Evolutionary conservation across 2,113 vertebrate genomes (phyloP).

Genomic region (Shinisaurus crocodilurus): DNA sequence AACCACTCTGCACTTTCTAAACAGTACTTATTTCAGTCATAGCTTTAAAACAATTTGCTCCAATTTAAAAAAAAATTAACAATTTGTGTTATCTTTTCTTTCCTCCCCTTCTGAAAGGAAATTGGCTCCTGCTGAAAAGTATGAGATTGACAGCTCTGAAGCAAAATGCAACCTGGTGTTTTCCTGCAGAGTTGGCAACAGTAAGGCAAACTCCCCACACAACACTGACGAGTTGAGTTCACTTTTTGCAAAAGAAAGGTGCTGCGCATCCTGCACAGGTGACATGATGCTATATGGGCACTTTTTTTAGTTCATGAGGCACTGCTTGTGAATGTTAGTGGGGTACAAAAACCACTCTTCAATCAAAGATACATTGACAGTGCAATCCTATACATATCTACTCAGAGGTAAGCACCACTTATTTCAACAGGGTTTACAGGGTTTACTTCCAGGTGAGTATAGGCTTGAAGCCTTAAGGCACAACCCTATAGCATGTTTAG

Average conservation of each 20-base stretch:
- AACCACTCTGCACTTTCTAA: constrained; percentile 39
- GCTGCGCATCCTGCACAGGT: neutral
- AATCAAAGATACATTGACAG: neutral
- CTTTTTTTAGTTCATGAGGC: neutral
- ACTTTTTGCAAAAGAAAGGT: neutral
- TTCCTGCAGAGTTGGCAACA: constrained; percentile 44
- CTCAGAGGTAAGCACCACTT: no score
- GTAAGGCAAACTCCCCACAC: constrained; percentile 2
- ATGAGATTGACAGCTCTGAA: constrained; percentile 23
- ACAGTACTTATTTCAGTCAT: constrained; percentile 57
- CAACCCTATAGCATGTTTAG: no score
- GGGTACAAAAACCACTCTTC: neutral
- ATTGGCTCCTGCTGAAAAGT: constrained; percentile 61
- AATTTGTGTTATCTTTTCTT: constrained; percentile 24
- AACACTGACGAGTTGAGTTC: constrained; percentile 10
- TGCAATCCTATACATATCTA: neutral
- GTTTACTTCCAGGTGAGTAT: no score
- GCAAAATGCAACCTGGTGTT: constrained; percentile 52
- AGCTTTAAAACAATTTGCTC: constrained; percentile 57
- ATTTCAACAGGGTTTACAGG: no score
- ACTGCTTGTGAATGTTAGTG: neutral
- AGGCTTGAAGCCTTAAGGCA: no score
- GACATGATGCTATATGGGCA: neutral
- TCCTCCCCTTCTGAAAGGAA: constrained; percentile 42
- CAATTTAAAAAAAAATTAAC: constrained; percentile 59